A percentile compares a stretch with the other conserved stretches of the same genome.
Evolutionary conservation across 2,797 vertebrate genomes (phyloP).

Genomic region (Hylomyscus alleni): DNA sequence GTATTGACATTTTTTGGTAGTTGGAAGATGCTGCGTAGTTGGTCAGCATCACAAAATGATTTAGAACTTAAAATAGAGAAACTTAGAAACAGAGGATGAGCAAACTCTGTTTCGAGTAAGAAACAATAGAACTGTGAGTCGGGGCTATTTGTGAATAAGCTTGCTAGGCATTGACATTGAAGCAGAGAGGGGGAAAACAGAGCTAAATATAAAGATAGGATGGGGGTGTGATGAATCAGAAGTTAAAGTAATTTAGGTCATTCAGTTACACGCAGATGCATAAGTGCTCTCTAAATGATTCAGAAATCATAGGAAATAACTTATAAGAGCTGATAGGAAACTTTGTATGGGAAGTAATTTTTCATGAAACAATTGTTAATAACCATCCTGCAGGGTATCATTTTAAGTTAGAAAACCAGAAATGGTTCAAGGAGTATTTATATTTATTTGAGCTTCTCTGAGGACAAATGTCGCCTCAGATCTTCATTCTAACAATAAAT

Average conservation of each 20-base stretch:
- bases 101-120: background rate
- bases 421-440: slow-evolving; percentile 60
- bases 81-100: slow-evolving; percentile 40
- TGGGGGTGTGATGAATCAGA: slow-evolving; percentile 74
- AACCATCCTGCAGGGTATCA: slow-evolving; percentile 42
- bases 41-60: background rate
- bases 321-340: slow-evolving; percentile 70
- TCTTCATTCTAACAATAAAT: slow-evolving; percentile 42
- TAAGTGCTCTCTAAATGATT: slow-evolving; percentile 67
- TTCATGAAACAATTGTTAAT: slow-evolving; percentile 74
- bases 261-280: slow-evolving; percentile 65
- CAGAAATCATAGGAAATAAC: slow-evolving; percentile 77
- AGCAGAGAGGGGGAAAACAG: slow-evolving; percentile 53
- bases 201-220: slow-evolving; percentile 75
- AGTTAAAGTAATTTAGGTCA: slow-evolving; percentile 80
- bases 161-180: slow-evolving; percentile 60
- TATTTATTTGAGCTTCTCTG: slow-evolving; percentile 63
- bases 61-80: slow-evolving; percentile 51
- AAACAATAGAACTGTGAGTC: slow-evolving; percentile 60
- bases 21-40: slow-evolving; percentile 46
- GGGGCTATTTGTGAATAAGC: slow-evolving; percentile 35
- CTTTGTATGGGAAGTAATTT: slow-evolving; percentile 72
- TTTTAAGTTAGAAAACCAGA: slow-evolving; percentile 80
- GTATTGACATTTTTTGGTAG: slow-evolving; percentile 9
- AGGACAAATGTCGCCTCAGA: slow-evolving; percentile 42